Conservation (phyloP, 92 coral and sea anemone genomes). For the Palythoa grandis region DNA sequence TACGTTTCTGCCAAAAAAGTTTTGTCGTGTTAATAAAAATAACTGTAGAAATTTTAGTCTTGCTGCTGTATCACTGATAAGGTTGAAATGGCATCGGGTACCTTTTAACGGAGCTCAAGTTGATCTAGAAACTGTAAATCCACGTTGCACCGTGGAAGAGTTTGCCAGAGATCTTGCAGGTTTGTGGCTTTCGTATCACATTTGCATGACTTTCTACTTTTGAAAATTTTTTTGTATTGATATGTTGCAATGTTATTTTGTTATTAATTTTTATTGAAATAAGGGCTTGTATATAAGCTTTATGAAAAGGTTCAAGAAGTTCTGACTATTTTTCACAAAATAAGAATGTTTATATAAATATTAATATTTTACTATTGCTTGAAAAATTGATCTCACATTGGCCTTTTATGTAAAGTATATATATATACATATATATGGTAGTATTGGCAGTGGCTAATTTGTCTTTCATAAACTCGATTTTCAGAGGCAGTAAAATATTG, state of each 20-base stretch:
- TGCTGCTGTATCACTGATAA: background rate
- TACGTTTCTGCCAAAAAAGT: background rate
- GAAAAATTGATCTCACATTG: too few relatives aligned
- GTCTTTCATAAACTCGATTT: background rate
- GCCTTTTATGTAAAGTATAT: too few relatives aligned
- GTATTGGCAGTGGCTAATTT: slow-evolving; percentile 38
- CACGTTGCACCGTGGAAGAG: slow-evolving; percentile 40
- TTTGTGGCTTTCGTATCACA: slow-evolving; percentile 10
- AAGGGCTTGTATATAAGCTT: too few relatives aligned
- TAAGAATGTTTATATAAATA: too few relatives aligned
- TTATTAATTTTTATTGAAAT: too few relatives aligned
- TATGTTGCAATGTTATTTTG: too few relatives aligned
- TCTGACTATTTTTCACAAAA: too few relatives aligned
- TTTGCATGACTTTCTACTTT: background rate
- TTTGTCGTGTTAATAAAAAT: background rate
- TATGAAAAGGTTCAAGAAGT: too few relatives aligned
- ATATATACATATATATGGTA: background rate
- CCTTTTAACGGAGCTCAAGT: slow-evolving; percentile 78
- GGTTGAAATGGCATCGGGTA: slow-evolving; percentile 64
- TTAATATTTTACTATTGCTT: too few relatives aligned
- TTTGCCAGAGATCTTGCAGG: slow-evolving; percentile 66
- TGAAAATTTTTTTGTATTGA: background rate
- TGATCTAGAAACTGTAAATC: slow-evolving; percentile 60
- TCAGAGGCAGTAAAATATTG: slow-evolving; percentile 68
- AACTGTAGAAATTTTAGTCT: slow-evolving; percentile 15